Evolutionary conservation across 2,113 vertebrate species (phyloP).

Genomic region (Phyllostomus discolor): DNA sequence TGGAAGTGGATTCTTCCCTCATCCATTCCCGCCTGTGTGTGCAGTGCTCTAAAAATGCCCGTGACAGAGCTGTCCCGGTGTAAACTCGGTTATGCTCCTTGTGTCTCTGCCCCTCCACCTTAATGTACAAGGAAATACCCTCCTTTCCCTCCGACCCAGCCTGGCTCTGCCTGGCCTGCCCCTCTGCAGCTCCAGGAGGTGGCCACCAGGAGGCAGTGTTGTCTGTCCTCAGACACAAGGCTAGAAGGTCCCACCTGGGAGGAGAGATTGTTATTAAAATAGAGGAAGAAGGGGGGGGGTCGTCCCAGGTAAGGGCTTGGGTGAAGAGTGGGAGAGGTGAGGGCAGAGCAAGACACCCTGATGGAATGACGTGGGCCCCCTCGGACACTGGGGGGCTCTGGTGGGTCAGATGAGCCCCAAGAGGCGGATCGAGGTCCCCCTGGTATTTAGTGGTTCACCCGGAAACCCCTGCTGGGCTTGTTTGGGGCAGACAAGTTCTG

Average conservation of each 20-base stretch:
- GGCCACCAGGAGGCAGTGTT: background rate
- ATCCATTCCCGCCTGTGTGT: background rate
- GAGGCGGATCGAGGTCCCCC: background rate
- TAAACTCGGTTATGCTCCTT: rapidly evolving
- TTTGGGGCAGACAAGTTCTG: rapidly evolving
- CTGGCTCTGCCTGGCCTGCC: rapidly evolving
- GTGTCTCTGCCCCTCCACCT: background rate
- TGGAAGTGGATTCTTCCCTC: background rate
- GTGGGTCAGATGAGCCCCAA: rapidly evolving
- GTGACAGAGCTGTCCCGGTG: background rate
- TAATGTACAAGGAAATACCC: no score
- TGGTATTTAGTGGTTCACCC: background rate
- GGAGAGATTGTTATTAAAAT: background rate
- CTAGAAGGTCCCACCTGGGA: background rate
- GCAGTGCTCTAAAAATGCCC: background rate
- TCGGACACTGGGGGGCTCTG: rapidly evolving
- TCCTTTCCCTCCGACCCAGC: background rate
- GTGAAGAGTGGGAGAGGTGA: no score
- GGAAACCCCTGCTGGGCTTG: rapidly evolving
- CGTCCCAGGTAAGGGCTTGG: background rate
- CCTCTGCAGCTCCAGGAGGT: background rate
- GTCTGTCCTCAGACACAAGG: background rate
- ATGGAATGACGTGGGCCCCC: rapidly evolving
- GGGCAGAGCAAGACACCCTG: background rate
- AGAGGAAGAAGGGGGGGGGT: background rate